Evolutionary conservation across 2,113 vertebrate species (phyloP), one percentile per base, ranked within the genome.

Genomic region (Neopipo cinnamomea): DNA sequence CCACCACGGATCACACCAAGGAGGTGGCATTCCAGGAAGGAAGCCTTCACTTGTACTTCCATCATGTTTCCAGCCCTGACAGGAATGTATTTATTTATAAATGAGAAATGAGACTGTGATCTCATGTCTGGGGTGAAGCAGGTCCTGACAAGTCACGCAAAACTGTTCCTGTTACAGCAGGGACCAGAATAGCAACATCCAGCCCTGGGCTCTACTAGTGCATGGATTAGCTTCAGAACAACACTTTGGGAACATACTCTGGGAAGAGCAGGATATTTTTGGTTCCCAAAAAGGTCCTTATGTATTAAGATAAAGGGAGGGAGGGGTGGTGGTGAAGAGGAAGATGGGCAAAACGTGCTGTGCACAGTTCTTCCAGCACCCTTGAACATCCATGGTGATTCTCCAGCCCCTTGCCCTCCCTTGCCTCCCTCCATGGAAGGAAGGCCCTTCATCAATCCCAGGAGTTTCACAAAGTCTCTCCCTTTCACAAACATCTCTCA

Each of bases 381-480:
- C 30, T 4, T 12, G n/a, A 17, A 35, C 58, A 11, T 0, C 35
- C 15, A 0, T 0, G 1, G 13, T 5, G 81, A 7, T 50, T 75
- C 63, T 72, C 44, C 66, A 85, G 44, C 50, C 37, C 12, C 8
- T 14, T 28, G 20, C 74, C n/a, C 50, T 42, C 46, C 65, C 33
- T 27, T 15, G 8, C 17, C 1, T 5, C 25, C 8, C 18, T 39
- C 14, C 30, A 3, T 0, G 5, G 35, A 33, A 19, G 4, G 11
- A 35, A 14, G 17, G 8, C 6, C 22, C 12, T 47, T 2, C 12
- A 20, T 10, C 61, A 22, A 1, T 2, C 62, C 58, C n/a, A 39
- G 42, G 11, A 56, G 41, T 6, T 31, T 11, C 23, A n/a, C 25
- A 17, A 66, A 70, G 5, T 2, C 44, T 8, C 1, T 37, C 59